A percentile compares a stretch with the other conserved stretches of the same genome.
Evolutionary conservation across 2,113 vertebrate genomes (phyloP).

Genomic region (Pogonocichla stellata): DNA sequence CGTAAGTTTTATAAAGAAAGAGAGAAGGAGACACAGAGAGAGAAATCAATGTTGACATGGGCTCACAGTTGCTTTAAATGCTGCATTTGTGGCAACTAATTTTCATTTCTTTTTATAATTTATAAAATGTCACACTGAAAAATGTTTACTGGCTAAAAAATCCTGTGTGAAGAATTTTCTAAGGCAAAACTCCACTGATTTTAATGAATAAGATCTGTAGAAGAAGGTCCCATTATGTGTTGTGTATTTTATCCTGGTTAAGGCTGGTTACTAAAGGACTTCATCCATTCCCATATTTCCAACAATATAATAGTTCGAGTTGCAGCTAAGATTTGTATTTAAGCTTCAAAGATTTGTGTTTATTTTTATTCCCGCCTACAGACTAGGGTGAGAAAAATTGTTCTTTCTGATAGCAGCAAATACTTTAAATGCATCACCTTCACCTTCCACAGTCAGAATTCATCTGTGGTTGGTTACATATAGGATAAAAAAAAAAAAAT

Average conservation of each 20-base stretch:
- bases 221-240: neutral
- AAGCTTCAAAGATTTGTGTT: neutral
- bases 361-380: neutral
- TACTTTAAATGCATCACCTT: neutral
- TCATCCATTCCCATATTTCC: neutral
- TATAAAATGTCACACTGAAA: constrained; percentile 59
- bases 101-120: constrained; percentile 70
- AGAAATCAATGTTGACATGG: constrained; percentile 67
- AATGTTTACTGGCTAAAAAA: constrained; percentile 52
- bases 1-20: constrained; percentile 68
- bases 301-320: neutral
- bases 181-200: neutral
- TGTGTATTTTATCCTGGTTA: neutral
- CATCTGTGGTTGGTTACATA: neutral
- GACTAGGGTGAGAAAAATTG: neutral
- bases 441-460: neutral
- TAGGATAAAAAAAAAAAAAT: fast-evolving
- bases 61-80: constrained; percentile 65
- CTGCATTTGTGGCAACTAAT: constrained; percentile 67
- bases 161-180: neutral
- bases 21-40: constrained; percentile 39
- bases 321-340: neutral
- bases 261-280: neutral
- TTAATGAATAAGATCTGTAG: neutral
- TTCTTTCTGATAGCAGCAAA: neutral